phyloP scores from a whole-genome alignment of 1,140 invertebrate genomes.

The Dreissena rostriformis region DNA sequence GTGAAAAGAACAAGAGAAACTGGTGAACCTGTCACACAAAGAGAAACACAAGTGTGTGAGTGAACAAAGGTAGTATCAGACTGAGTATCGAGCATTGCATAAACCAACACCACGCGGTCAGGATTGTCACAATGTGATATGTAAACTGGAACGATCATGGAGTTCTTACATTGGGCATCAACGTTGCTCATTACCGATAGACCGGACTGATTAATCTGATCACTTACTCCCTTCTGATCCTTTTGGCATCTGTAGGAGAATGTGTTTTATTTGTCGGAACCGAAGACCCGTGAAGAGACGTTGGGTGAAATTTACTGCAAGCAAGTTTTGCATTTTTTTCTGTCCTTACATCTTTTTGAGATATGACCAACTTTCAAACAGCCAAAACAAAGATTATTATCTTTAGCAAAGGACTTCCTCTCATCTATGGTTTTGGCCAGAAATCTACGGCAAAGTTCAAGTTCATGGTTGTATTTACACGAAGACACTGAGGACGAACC shows the following conservation, averaged over 20 bases:
- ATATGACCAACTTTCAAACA: slow-evolving; percentile 7
- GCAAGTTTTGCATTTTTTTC: slow-evolving; percentile 27
- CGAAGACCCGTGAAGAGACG: slow-evolving; percentile 11
- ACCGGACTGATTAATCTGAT: no score
- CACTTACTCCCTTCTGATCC: no score
- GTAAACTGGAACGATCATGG: slow-evolving; percentile 30
- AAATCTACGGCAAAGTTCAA: background rate
- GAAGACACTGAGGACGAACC: no score
- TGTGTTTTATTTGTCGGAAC: background rate
- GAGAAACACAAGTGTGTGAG: background rate
- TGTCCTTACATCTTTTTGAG: background rate
- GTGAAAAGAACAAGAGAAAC: slow-evolving; percentile 8
- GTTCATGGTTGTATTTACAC: background rate
- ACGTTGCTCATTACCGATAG: background rate
- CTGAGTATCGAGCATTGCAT: slow-evolving; percentile 35
- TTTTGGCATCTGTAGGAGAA: no score
- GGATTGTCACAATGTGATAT: slow-evolving; percentile 11
- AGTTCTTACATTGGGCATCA: background rate
- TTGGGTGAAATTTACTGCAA: slow-evolving; percentile 8
- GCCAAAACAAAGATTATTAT: background rate
- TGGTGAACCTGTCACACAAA: background rate
- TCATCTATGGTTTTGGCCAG: background rate
- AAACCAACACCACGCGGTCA: slow-evolving; percentile 3
- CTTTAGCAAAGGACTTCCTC: background rate
- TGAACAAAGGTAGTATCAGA: slow-evolving; percentile 24